phyloP scores from a whole-genome alignment of 2,888 invertebrate species.

The Augochlorella aurata region DNA sequence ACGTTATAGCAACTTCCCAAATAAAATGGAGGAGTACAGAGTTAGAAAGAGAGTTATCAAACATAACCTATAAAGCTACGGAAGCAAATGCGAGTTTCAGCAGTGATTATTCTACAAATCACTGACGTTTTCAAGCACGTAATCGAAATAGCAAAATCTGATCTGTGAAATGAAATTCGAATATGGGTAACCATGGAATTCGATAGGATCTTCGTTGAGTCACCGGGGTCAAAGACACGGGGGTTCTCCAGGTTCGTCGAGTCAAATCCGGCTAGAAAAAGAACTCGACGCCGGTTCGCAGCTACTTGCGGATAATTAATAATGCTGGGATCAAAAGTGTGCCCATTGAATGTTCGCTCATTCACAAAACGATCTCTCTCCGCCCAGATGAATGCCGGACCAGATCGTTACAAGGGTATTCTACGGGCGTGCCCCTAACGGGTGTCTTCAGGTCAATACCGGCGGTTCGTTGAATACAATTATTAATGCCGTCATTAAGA shows the following conservation, averaged over 20 bases:
- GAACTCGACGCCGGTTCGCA: constrained; percentile 55
- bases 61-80: neutral
- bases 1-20: too few species aligned
- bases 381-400: constrained; percentile 70
- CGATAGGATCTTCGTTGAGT: constrained; percentile 26
- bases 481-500: constrained; percentile 74
- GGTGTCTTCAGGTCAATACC: constrained; percentile 69
- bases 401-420: constrained; percentile 74
- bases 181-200: neutral
- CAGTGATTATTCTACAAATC: neutral
- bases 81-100: neutral
- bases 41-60: neutral
- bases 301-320: constrained; percentile 73
- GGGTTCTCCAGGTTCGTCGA: constrained; percentile 27
- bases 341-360: constrained; percentile 71
- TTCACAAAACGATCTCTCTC: constrained; percentile 70
- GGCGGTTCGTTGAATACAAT: constrained; percentile 71
- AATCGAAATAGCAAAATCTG: neutral
- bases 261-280: constrained; percentile 35
- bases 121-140: neutral
- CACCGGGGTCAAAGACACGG: constrained; percentile 48
- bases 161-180: neutral
- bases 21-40: too few species aligned
- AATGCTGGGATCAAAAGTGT: constrained; percentile 73
- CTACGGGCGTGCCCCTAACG: constrained; percentile 68